Evolutionary conservation across 2,888 invertebrate species (phyloP).

Genomic region (Thereva nobilitata): DNA sequence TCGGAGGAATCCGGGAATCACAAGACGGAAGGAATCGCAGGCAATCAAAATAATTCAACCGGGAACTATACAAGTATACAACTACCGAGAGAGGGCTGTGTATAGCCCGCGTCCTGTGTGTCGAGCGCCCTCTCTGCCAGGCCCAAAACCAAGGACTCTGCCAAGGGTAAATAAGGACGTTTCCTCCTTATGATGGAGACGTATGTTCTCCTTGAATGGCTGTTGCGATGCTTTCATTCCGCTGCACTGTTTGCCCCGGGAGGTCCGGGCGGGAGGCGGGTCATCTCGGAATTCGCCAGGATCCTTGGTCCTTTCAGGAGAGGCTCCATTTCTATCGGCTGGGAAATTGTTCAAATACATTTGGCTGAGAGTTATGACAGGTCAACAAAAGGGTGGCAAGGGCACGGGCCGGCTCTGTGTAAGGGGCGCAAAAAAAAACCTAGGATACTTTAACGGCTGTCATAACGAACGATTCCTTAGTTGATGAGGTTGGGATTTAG

Average conservation of each 20-base stretch:
- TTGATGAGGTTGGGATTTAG: no score
- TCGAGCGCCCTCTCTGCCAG: slow-evolving; percentile 2
- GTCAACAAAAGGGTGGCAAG: slow-evolving; percentile 6
- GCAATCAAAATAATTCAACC: slow-evolving; percentile 35
- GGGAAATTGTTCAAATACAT: slow-evolving; percentile 3
- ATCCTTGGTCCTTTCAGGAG: slow-evolving; percentile 20
- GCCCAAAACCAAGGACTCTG: slow-evolving; percentile 3
- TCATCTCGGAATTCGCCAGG: background rate
- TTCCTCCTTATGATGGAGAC: slow-evolving; percentile 25
- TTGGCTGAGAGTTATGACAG: slow-evolving; percentile 2
- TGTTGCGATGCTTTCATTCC: slow-evolving; percentile 18
- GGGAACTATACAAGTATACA: slow-evolving; percentile 28
- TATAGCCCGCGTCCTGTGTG: slow-evolving; percentile 11
- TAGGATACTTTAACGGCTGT: no score
- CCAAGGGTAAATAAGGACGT: slow-evolving; percentile 5
- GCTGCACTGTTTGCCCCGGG: slow-evolving; percentile 14
- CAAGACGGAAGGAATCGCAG: slow-evolving; percentile 34
- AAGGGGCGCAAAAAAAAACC: no score
- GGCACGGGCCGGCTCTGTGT: no score
- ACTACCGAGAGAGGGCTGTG: slow-evolving; percentile 15
- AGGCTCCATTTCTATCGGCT: background rate
- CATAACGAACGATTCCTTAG: no score
- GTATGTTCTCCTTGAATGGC: slow-evolving; percentile 9
- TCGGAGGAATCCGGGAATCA: slow-evolving; percentile 28
- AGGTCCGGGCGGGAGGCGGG: background rate